These are phyloP conservation scores for Setipinna tenuifilis DNA, from an alignment of 2,797 vertebrate genomes.

Conservation along the genomic window DNA sequence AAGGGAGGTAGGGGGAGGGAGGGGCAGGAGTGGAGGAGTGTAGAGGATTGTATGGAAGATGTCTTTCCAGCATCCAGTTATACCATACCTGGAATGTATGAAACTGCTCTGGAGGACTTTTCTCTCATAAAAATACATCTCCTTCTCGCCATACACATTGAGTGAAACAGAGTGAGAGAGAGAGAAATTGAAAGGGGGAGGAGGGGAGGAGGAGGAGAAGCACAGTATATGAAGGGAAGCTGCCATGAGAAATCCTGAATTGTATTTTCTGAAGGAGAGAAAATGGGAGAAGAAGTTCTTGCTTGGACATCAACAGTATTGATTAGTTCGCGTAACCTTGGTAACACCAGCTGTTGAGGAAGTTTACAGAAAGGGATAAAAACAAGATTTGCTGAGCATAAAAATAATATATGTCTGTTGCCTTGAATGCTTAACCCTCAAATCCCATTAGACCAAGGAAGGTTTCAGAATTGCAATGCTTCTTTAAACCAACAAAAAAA, in stretches of 20 bases:
- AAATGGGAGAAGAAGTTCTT: conserved; percentile 47
- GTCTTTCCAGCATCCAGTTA: not conserved
- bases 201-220: not conserved
- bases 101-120: not conserved
- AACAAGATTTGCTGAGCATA: conserved; percentile 16
- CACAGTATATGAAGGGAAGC: not conserved
- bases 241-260: conserved; percentile 19
- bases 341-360: conserved; percentile 53
- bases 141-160: not conserved
- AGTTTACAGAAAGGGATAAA: conserved; percentile 44
- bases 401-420: not conserved
- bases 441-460: conserved; percentile 35
- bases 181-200: not conserved
- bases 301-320: conserved; percentile 52
- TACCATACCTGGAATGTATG: not conserved
- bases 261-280: not conserved
- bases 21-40: not conserved
- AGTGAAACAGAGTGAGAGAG: not conserved
- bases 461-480: conserved; percentile 7
- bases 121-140: conserved; percentile 10
- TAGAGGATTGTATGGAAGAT: not conserved
- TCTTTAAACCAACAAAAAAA: not conserved
- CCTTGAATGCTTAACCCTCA: conserved; percentile 44
- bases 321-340: conserved; percentile 69
- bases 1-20: not conserved